Percentiles rank a stretch among this genome's conserved stretches.
These are phyloP conservation scores for Toxotes jaculatrix DNA, from an alignment of 2,113 vertebrate species.

Conservation along the genomic window DNA sequence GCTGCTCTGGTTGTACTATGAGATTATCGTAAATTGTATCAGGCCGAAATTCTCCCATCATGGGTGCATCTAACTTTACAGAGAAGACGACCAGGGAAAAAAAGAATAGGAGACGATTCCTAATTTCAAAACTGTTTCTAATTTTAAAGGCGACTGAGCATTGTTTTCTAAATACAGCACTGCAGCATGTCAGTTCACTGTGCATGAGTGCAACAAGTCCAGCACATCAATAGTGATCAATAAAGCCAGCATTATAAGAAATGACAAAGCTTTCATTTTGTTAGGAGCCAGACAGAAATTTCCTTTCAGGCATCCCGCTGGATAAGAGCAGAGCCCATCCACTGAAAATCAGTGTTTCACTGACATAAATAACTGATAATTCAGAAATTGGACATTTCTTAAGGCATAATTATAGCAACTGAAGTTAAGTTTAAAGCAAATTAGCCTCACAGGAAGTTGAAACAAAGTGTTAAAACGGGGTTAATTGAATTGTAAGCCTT, in stretches of 20 bases:
- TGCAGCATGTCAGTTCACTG: conserved; percentile 7
- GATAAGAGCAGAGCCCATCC: conserved; percentile 49
- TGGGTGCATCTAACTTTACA: conserved; percentile 31
- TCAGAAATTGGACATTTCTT: conserved; percentile 72
- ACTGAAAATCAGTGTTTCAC: conserved; percentile 50
- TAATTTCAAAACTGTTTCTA: not conserved
- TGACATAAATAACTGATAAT: conserved; percentile 78
- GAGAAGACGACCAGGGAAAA: not conserved
- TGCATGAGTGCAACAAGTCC: conserved; percentile 30
- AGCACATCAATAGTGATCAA: conserved; percentile 12
- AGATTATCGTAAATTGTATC: conserved; percentile 60
- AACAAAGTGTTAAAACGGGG: conserved; percentile 85
- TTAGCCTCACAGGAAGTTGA: conserved; percentile 83
- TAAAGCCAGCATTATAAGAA: conserved; percentile 14
- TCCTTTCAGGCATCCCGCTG: conserved; percentile 32
- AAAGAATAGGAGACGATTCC: not conserved
- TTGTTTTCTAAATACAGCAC: not conserved
- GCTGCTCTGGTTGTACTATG: conserved; percentile 50
- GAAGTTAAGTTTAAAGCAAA: conserved; percentile 82
- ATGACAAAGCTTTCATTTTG: conserved; percentile 44
- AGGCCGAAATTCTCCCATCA: conserved; percentile 31
- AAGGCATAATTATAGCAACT: conserved; percentile 76
- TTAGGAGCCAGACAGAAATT: conserved; percentile 28
- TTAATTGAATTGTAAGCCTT: conserved; percentile 88
- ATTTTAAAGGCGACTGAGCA: conserved; percentile 3